phyloP scores from a whole-genome alignment of 2,888 invertebrate species.

The Pristionchus exspectatus region DNA sequence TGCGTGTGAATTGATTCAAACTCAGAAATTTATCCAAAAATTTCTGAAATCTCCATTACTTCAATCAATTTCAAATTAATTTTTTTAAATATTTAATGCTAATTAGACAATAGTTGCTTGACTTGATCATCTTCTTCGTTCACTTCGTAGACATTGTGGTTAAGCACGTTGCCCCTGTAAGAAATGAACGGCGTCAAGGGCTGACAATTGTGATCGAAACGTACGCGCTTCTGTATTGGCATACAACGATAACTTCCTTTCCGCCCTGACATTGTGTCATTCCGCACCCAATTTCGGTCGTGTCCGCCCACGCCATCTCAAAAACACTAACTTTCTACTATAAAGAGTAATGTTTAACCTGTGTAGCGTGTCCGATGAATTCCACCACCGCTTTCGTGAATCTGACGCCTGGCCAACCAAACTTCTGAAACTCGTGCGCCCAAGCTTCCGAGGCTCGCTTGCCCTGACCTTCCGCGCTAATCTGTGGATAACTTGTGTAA shows the following conservation, averaged over 20 bases:
- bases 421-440: not conserved
- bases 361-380: slow-evolving; percentile 58
- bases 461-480: not conserved
- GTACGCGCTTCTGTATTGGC: slow-evolving; percentile 56
- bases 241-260: slow-evolving; percentile 51
- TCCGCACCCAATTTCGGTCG: slow-evolving; percentile 58
- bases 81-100: too few relatives aligned
- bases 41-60: too few relatives aligned
- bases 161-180: slow-evolving; percentile 57
- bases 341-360: too few relatives aligned
- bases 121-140: not conserved
- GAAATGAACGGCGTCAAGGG: too few relatives aligned
- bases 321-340: too few relatives aligned
- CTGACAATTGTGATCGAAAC: too few relatives aligned
- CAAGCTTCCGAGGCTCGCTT: not conserved
- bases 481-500: too few relatives aligned
- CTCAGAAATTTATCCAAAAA: too few relatives aligned
- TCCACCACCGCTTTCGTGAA: slow-evolving; percentile 51
- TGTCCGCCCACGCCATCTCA: slow-evolving; percentile 61
- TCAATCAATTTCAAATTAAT: too few relatives aligned
- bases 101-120: too few relatives aligned
- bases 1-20: too few relatives aligned
- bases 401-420: not conserved
- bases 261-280: slow-evolving; percentile 47
- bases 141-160: slow-evolving; percentile 53